Evolutionary conservation across 30 jellyfish, hydroid and myxozoan species (phyloP).

Genomic region (Clytia hemisphaerica): DNA sequence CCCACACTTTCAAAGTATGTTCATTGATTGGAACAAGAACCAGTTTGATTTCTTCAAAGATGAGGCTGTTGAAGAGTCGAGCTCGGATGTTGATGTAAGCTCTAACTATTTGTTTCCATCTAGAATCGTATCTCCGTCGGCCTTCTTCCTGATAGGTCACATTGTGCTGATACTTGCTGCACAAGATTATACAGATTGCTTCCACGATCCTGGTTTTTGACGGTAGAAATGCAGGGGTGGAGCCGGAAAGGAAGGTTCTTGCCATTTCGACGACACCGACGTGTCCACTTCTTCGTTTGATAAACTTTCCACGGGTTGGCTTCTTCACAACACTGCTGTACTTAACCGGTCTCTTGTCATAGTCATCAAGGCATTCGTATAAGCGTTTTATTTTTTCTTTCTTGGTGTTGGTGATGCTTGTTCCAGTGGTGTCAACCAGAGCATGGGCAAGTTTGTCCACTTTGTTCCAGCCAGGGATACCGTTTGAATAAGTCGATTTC

Average conservation of each 20-base stretch:
- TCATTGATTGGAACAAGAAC: too few species aligned
- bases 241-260: constrained; percentile 20
- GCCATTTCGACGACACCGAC: constrained; percentile 6
- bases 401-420: background rate
- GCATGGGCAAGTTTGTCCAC: constrained; percentile 18
- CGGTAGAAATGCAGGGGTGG: constrained; percentile 20
- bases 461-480: constrained; percentile 34
- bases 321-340: constrained; percentile 1
- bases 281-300: constrained; percentile 1
- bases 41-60: too few species aligned
- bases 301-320: constrained; percentile 9
- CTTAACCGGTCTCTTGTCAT: constrained; percentile 15
- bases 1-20: too few species aligned
- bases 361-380: constrained; percentile 23
- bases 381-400: background rate
- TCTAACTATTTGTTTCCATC: background rate
- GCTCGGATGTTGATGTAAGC: background rate
- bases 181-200: background rate
- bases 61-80: too few species aligned
- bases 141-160: background rate
- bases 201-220: constrained; percentile 2
- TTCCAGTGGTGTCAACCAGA: background rate
- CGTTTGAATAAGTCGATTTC: constrained; percentile 16
- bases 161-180: background rate
- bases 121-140: background rate